These are phyloP conservation scores for Enteromius anoplus DNA, from an alignment of 2,797 vertebrate genomes.

Conservation along the genomic window DNA sequence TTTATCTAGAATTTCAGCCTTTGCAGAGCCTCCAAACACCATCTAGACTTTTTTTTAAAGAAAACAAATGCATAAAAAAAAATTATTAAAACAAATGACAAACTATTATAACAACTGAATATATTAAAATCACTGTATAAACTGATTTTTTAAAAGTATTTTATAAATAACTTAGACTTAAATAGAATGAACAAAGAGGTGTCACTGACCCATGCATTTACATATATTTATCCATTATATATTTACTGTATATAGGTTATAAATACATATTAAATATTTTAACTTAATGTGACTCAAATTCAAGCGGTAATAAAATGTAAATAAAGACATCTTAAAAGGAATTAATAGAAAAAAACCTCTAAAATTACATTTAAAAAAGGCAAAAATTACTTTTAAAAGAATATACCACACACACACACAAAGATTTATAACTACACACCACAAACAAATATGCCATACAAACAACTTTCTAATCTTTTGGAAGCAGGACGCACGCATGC, in stretches of 20 bases:
- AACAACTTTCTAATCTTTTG: background rate
- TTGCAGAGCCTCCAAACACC: background rate
- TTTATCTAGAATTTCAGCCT: no score
- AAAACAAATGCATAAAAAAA: no score
- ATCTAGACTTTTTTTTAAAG: background rate
- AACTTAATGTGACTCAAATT: background rate
- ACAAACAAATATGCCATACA: slow-evolving; percentile 6
- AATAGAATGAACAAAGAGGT: background rate
- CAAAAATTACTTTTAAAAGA: background rate
- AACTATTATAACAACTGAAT: background rate
- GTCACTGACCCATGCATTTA: background rate
- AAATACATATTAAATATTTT: background rate
- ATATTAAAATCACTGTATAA: no score
- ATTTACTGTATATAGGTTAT: no score
- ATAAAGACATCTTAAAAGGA: background rate
- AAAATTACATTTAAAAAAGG: no score
- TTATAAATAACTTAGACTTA: background rate
- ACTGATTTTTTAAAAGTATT: background rate
- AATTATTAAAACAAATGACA: background rate
- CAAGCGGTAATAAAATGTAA: background rate
- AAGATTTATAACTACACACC: background rate
- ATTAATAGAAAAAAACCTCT: background rate
- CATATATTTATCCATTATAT: no score
- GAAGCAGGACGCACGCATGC: background rate
- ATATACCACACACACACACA: background rate